Evolutionary conservation across 2,113 vertebrate genomes (phyloP).

Genomic region (Salvator merianae): DNA sequence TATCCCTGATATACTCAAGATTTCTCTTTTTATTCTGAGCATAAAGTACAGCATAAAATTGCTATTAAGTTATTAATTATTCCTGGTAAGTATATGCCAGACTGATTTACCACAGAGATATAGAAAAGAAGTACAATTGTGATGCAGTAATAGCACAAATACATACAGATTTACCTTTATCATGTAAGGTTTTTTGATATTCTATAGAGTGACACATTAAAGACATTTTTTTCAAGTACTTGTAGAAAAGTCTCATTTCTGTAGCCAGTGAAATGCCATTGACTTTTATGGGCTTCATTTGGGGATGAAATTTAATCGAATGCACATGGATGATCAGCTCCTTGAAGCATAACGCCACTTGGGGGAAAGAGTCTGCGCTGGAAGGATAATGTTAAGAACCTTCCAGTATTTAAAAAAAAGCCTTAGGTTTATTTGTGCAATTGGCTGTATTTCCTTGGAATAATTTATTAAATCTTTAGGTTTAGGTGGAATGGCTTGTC

Average conservation of each 20-base stretch:
- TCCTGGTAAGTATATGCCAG: neutral
- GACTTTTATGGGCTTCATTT: slow-evolving; percentile 4
- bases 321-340: slow-evolving; percentile 22
- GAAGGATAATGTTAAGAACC: slow-evolving; percentile 16
- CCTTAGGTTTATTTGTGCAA: neutral
- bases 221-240: neutral
- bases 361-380: neutral
- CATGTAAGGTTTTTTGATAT: neutral
- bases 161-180: neutral
- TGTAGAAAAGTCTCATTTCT: neutral
- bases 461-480: neutral
- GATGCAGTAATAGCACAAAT: neutral
- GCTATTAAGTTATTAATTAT: neutral
- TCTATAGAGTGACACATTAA: neutral
- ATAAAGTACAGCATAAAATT: neutral
- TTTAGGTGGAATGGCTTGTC: neutral
- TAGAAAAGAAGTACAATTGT: neutral
- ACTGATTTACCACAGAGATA: neutral
- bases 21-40: neutral
- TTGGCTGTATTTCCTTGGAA: slow-evolving; percentile 12
- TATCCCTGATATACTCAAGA: neutral
- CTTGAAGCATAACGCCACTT: slow-evolving; percentile 15
- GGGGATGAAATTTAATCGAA: slow-evolving; percentile 2
- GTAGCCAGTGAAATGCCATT: neutral
- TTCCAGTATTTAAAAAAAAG: neutral